Evolutionary conservation across 2,797 vertebrate genomes (phyloP).

Genomic region (Chlorospingus semifuscus): DNA sequence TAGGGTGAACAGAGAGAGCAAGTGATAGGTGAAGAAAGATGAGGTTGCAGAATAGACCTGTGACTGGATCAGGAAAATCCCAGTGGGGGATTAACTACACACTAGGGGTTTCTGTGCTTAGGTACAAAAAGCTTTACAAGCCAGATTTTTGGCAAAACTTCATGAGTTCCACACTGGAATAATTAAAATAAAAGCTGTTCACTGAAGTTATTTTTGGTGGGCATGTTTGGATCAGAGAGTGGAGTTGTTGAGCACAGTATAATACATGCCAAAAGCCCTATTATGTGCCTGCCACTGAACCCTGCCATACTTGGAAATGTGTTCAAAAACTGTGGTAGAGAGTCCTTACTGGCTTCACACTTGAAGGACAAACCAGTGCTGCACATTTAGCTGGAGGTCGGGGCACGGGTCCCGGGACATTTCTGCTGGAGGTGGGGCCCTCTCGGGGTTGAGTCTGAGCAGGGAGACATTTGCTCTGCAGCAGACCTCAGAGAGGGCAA

Average conservation of each 20-base stretch:
- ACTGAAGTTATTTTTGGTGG: constrained; percentile 67
- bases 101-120: constrained; percentile 21
- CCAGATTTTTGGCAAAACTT: constrained; percentile 55
- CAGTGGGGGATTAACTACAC: constrained; percentile 12
- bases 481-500: background rate
- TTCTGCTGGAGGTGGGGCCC: background rate
- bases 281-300: constrained; percentile 30
- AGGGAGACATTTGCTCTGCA: background rate
- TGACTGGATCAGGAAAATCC: constrained; percentile 13
- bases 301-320: constrained; percentile 61
- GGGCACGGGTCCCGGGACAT: background rate
- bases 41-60: constrained; percentile 1
- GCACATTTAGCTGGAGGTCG: background rate
- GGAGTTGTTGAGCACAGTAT: constrained; percentile 48
- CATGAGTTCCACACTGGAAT: constrained; percentile 48
- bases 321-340: background rate
- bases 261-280: constrained; percentile 43
- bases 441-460: accelerated
- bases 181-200: constrained; percentile 63
- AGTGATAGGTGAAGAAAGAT: constrained; percentile 18
- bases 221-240: constrained; percentile 61
- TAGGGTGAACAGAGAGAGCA: background rate
- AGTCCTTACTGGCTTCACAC: background rate
- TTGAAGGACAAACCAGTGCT: background rate
- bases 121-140: constrained; percentile 60